Conservation (phyloP, 2,113 vertebrate genomes). For the Atractosteus spatula region DNA sequence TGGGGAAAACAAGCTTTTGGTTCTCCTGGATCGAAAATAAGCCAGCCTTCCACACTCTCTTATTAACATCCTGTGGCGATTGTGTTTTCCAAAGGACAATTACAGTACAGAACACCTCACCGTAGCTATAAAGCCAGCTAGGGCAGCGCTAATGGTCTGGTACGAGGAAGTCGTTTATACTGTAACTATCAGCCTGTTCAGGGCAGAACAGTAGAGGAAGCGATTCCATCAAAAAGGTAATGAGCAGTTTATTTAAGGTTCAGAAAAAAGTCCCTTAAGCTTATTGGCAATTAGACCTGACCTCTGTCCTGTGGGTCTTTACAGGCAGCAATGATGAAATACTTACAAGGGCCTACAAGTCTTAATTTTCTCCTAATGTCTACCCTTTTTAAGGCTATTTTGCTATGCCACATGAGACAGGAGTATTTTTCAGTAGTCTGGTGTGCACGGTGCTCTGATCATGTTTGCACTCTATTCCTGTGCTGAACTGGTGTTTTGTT, state of each 20-base stretch:
- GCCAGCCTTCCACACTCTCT: background rate
- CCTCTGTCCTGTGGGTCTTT: background rate
- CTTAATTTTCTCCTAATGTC: background rate
- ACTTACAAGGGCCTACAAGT: background rate
- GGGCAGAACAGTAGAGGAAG: background rate
- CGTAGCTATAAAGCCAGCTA: background rate
- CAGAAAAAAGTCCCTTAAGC: background rate
- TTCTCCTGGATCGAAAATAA: too few relatives aligned
- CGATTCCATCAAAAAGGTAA: background rate
- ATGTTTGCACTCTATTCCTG: too few relatives aligned
- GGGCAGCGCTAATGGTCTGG: background rate
- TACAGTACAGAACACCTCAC: background rate
- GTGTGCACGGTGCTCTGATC: too few relatives aligned
- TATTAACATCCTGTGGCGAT: background rate
- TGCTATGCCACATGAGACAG: too few relatives aligned
- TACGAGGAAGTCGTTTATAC: background rate
- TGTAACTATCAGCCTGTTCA: background rate
- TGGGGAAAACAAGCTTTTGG: too few relatives aligned
- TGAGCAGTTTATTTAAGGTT: background rate
- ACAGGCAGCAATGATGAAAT: constrained; percentile 5
- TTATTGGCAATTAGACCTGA: constrained; percentile 2
- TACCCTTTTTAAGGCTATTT: background rate
- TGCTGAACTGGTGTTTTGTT: too few relatives aligned
- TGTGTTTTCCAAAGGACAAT: background rate
- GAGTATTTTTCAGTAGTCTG: too few relatives aligned